Conservation (phyloP, 2,113 vertebrate species). For the Crotalus viridis region DNA sequence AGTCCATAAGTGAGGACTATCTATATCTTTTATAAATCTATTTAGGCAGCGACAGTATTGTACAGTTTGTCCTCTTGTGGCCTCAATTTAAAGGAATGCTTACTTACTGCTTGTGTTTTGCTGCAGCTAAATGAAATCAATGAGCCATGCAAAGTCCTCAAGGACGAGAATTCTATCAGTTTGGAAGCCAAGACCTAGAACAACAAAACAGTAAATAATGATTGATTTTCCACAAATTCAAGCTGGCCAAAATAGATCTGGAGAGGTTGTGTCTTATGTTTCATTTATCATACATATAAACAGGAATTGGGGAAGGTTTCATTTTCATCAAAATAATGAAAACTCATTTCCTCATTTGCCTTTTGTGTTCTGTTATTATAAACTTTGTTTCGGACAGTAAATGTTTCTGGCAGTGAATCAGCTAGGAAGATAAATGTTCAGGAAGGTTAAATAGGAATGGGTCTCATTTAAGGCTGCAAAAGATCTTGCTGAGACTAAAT, state of each 20-base stretch:
- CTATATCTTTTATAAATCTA: neutral
- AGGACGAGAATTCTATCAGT: constrained; percentile 51
- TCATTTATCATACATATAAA: neutral
- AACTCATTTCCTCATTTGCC: neutral
- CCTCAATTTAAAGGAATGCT: neutral
- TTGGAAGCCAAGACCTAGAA: constrained; percentile 68
- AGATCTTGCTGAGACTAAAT: neutral
- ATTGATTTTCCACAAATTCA: neutral
- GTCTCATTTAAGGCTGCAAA: neutral
- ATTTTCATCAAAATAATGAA: neutral
- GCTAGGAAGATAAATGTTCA: too few relatives aligned
- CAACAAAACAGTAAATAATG: constrained; percentile 12
- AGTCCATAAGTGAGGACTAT: neutral
- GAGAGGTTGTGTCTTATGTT: neutral
- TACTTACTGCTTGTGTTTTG: constrained; percentile 76
- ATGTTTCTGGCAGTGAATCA: too few relatives aligned
- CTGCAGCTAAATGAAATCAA: constrained; percentile 80
- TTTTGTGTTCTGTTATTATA: neutral
- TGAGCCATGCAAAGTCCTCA: constrained; percentile 84
- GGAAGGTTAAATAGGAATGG: neutral
- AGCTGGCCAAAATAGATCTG: neutral
- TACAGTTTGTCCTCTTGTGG: neutral
- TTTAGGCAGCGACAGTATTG: neutral
- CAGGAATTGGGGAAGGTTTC: neutral
- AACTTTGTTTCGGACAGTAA: neutral